Evolutionary conservation across 2,113 vertebrate genomes (phyloP), one percentile per base, ranked within the genome.

Genomic region (Gallinago undulata): DNA sequence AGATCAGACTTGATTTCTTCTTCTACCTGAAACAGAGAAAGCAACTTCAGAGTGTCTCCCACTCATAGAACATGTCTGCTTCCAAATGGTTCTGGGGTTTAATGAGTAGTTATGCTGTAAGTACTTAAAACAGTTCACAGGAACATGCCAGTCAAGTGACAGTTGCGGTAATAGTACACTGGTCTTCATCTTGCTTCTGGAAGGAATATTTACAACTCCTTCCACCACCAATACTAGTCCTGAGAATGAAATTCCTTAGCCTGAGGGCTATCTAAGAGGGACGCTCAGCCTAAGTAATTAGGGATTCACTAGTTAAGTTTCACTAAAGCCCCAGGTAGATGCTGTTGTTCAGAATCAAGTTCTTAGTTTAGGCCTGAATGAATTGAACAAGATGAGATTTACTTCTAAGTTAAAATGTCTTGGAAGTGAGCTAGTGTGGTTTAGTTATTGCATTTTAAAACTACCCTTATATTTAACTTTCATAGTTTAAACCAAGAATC

Each of bases 1-100:
- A 99, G 98, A 39, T 99, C 99, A 15, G 99, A 99, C 83, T 98
- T 99, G 96, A 98, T 98, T 91, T 99, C 99, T 84, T 99, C 99
- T 41, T 99, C 99, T 88, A 98, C 98, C 98, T 98, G 93, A 91
- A 91, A 84, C 0, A 95, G 66, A 96, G 70, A 80, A 95, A 97
- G 35, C 7, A 9, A 43, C 57, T 88, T 95, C 74, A 78, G 81
- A 84, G 33, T 90, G 62, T 94, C 56, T 82, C 19, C 51, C 22
- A 84, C n/a, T 19, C 50, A 48, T 33, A 64, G 78, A 84, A 57
- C 17, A 25, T 2, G 0, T 68, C 43, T 84, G 39, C 24, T 93
- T 89, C 53, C 73, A 59, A 47, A 39, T 23, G 10, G 19, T 53
- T 72, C 18, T 45, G 43, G n/a, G 35, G 2, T 72, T 84, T 77